phyloP scores from a whole-genome alignment of 1,140 invertebrate species.

The Cephus cinctus region DNA sequence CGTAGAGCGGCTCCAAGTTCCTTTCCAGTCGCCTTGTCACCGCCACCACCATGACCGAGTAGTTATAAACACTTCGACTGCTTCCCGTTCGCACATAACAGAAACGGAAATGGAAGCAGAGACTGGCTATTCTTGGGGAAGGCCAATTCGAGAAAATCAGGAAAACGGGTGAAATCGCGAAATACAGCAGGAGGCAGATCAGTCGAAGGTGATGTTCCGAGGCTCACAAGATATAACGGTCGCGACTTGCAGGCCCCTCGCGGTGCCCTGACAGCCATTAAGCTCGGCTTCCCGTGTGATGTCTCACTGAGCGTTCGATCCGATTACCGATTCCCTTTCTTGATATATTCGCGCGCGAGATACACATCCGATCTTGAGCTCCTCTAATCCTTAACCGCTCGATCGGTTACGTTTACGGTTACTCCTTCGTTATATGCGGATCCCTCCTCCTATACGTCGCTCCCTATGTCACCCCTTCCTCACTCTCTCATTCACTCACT shows the following conservation, averaged over 20 bases:
- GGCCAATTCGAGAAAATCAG: constrained; percentile 7
- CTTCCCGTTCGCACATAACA: constrained; percentile 28
- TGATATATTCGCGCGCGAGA: neutral
- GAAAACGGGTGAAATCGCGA: constrained; percentile 1
- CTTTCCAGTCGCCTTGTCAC: constrained; percentile 19
- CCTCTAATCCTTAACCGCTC: constrained; percentile 30
- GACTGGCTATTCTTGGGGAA: neutral
- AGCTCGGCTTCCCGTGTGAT: constrained; percentile 38
- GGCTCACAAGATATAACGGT: constrained; percentile 1
- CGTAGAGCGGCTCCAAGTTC: no score
- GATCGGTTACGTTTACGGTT: constrained; percentile 36
- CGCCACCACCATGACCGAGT: constrained; percentile 23
- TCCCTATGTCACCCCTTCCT: neutral
- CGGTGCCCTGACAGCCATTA: constrained; percentile 49
- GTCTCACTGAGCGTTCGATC: constrained; percentile 19
- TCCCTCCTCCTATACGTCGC: no score
- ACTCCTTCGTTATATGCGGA: no score
- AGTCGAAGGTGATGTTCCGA: constrained; percentile 1
- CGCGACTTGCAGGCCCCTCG: constrained; percentile 17
- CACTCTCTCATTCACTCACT: neutral
- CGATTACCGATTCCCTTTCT: neutral
- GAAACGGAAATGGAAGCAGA: constrained; percentile 20
- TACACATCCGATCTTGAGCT: no score
- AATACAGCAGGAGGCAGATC: constrained; percentile 7
- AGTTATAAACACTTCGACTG: constrained; percentile 31